Evolutionary conservation across 2,113 vertebrate species (phyloP).

Genomic region (Pelecanus crispus): DNA sequence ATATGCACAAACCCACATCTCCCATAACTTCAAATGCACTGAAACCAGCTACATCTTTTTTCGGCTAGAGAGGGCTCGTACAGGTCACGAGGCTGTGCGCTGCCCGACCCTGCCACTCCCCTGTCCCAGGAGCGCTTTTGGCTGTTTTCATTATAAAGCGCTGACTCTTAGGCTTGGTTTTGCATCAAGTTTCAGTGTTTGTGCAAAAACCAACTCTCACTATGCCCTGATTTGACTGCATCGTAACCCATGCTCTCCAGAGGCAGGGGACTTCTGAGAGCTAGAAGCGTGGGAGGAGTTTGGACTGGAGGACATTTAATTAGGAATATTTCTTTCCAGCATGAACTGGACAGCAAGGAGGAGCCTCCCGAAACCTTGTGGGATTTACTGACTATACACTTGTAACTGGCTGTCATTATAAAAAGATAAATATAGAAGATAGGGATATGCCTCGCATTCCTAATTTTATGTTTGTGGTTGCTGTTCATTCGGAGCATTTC

Average conservation of each 20-base stretch:
- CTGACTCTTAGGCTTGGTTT: neutral
- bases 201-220: neutral
- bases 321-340: neutral
- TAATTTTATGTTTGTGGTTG: neutral
- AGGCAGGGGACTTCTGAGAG: neutral
- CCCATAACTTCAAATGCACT: neutral
- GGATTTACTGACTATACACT: neutral
- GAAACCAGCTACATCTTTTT: neutral
- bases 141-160: neutral
- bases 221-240: accelerated
- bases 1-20: neutral
- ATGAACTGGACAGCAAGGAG: neutral
- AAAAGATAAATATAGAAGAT: neutral
- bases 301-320: neutral
- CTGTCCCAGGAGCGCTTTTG: neutral
- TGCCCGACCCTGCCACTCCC: neutral
- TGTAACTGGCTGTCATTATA: neutral
- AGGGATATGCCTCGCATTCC: neutral
- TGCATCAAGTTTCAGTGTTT: neutral
- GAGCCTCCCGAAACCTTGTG: neutral
- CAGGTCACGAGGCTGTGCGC: accelerated
- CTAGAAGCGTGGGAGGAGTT: accelerated
- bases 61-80: accelerated
- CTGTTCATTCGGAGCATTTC: neutral
- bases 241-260: neutral